phyloP scores from a whole-genome alignment of 1,140 invertebrate genomes.

The Carcinoscorpius rotundicauda region DNA sequence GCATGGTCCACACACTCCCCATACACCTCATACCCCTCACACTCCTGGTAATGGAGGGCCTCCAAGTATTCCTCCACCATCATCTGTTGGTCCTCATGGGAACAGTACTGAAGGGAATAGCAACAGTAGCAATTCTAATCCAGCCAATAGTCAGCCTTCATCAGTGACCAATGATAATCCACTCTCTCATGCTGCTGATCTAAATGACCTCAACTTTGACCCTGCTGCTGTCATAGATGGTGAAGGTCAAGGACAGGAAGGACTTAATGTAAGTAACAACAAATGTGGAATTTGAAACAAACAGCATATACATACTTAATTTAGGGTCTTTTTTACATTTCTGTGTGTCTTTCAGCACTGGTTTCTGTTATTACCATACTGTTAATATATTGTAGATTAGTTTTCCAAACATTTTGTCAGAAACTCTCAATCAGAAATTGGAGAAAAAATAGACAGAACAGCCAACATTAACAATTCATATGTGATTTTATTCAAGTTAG shows the following conservation, averaged over 20 bases:
- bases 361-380: no score
- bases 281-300: no score
- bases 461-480: no score
- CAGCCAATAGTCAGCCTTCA: constrained; percentile 18
- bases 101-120: constrained; percentile 27
- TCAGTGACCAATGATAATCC: constrained; percentile 13
- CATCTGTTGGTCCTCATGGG: constrained; percentile 21
- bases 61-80: constrained; percentile 54
- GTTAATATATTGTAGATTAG: no score
- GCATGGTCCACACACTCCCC: constrained; percentile 55
- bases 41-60: constrained; percentile 34
- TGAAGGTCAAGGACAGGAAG: constrained; percentile 70
- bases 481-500: no score
- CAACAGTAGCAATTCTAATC: constrained; percentile 23
- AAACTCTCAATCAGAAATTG: no score
- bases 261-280: constrained; percentile 65
- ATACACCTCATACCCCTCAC: constrained; percentile 75
- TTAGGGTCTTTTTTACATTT: no score
- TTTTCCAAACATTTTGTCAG: no score
- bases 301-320: no score
- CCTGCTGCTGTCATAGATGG: constrained; percentile 80
- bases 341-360: no score
- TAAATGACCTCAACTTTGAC: constrained; percentile 85
- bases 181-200: constrained; percentile 37
- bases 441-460: no score